Percentiles rank a stretch among this genome's conserved stretches.
Evolutionary conservation across 2,888 invertebrate species (phyloP).

Genomic region (Parelbella ahira): DNA sequence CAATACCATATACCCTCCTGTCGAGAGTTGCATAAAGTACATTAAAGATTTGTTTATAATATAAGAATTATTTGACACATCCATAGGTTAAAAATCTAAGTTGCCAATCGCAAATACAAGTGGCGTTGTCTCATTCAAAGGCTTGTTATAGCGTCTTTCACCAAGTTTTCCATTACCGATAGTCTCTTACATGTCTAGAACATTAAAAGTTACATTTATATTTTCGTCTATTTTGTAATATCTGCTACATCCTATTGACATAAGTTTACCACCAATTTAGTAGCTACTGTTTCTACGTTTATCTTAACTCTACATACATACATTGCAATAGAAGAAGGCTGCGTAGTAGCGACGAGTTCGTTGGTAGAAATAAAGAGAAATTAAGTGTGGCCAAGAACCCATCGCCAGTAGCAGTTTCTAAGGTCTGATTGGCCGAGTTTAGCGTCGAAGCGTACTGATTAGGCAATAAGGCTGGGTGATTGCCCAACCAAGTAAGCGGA

Average conservation of each 20-base stretch:
- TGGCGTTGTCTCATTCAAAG: constrained; percentile 67
- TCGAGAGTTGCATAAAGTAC: constrained; percentile 62
- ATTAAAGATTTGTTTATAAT: constrained; percentile 58
- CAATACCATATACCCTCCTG: constrained; percentile 71
- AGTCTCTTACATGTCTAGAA: constrained; percentile 71
- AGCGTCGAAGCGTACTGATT: constrained; percentile 79
- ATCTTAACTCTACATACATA: constrained; percentile 79
- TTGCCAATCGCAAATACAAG: constrained; percentile 77
- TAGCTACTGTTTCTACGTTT: constrained; percentile 67
- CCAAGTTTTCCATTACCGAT: constrained; percentile 72
- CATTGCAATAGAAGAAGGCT: constrained; percentile 64
- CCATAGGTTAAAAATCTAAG: constrained; percentile 66
- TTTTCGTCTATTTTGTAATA: constrained; percentile 64
- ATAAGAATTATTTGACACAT: constrained; percentile 66
- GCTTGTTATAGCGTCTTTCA: constrained; percentile 78
- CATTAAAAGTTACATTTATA: constrained; percentile 66
- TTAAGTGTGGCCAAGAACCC: constrained; percentile 44
- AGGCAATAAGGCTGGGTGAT: constrained; percentile 87
- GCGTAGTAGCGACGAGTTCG: constrained; percentile 48
- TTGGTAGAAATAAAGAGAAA: constrained; percentile 46
- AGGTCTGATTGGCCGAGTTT: constrained; percentile 63
- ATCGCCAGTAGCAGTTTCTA: constrained; percentile 55
- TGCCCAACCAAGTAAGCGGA: constrained; percentile 84
- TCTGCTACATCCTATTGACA: constrained; percentile 73
- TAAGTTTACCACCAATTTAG: constrained; percentile 79